phyloP scores from a whole-genome alignment of 2,797 vertebrate species.

The Rhincodon typus region DNA sequence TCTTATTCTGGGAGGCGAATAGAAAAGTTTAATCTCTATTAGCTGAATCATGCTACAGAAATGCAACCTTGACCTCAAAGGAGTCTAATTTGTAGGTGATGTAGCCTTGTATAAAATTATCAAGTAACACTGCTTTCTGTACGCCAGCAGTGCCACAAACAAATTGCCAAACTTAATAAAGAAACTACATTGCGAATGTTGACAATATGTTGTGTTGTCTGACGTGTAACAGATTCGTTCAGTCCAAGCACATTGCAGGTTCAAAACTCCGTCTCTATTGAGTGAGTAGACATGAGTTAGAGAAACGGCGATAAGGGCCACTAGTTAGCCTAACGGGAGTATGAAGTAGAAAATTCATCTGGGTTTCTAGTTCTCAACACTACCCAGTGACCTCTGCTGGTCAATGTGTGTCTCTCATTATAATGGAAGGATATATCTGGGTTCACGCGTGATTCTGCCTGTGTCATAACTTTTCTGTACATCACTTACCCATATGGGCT shows the following conservation, averaged over 20 bases:
- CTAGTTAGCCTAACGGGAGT: background rate
- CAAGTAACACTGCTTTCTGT: background rate
- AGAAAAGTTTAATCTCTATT: background rate
- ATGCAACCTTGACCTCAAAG: background rate
- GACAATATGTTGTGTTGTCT: background rate
- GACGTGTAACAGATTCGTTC: background rate
- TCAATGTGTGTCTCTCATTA: background rate
- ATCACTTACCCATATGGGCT: background rate
- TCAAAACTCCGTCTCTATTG: background rate
- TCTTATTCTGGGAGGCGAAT: background rate
- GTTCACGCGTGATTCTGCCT: background rate
- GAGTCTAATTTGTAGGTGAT: background rate
- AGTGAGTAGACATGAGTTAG: background rate
- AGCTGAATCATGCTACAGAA: background rate
- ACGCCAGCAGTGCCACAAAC: background rate
- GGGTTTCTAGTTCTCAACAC: background rate
- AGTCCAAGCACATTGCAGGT: background rate
- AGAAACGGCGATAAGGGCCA: background rate
- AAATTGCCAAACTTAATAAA: slow-evolving; percentile 8
- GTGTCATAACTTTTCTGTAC: background rate
- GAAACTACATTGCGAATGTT: background rate
- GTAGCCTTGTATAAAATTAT: background rate
- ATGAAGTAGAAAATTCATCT: background rate
- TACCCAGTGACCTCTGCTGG: slow-evolving; percentile 29
- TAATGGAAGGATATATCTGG: background rate